Conservation (phyloP, 2,113 vertebrate species). For the Corydoras sp. region DNA sequence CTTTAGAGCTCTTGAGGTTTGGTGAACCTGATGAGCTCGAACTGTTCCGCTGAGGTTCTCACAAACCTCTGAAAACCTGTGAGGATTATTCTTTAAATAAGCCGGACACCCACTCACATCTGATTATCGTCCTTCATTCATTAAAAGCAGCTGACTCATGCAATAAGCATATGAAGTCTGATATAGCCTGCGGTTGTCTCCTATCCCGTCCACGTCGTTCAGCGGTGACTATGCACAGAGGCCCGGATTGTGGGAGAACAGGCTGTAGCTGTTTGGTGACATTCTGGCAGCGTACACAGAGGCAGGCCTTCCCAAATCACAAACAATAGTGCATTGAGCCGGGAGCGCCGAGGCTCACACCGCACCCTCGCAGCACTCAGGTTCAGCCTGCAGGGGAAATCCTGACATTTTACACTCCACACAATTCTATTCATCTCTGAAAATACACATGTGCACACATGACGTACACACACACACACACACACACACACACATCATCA, state of each 20-base stretch:
- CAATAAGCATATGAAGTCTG: not conserved
- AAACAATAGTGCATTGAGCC: constrained; percentile 37
- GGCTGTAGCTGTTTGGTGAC: constrained; percentile 11
- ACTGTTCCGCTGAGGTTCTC: too few species aligned
- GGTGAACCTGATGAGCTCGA: too few species aligned
- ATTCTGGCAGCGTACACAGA: constrained; percentile 16
- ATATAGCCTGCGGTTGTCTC: not conserved
- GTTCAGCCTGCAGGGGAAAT: constrained; percentile 41
- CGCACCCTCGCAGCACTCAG: not conserved
- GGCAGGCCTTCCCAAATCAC: not conserved
- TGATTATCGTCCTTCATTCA: too few species aligned
- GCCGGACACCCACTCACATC: too few species aligned
- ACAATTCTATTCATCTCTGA: not conserved
- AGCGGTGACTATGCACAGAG: too few species aligned
- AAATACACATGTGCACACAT: not conserved
- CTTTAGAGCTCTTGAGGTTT: too few species aligned
- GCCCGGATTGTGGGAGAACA: not conserved
- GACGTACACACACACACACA: not conserved
- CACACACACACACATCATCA: not conserved
- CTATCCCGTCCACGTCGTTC: not conserved
- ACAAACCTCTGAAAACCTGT: too few species aligned
- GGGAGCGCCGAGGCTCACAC: constrained; percentile 20
- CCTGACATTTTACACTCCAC: constrained; percentile 40
- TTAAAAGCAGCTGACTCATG: too few species aligned
- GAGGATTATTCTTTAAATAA: too few species aligned